These are phyloP conservation scores for Neofelis nebulosa DNA, from an alignment of 2,113 vertebrate genomes.

Conservation along the genomic window DNA sequence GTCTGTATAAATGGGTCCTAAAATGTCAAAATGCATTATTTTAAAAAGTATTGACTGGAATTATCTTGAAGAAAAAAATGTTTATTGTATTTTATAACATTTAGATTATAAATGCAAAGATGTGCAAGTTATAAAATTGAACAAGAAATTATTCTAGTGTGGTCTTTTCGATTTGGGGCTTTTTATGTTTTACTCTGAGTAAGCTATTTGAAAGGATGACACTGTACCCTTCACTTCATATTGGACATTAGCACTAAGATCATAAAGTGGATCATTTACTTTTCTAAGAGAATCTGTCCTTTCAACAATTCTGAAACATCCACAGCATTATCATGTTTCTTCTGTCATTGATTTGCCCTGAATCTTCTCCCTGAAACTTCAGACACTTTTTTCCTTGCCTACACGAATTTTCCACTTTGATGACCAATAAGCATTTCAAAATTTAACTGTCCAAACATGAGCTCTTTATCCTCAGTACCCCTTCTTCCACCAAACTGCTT, in stretches of 20 bases:
- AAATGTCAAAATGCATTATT: background rate
- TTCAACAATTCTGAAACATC: background rate
- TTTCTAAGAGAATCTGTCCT: background rate
- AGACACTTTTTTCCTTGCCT: background rate
- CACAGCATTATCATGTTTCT: background rate
- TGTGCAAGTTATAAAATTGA: background rate
- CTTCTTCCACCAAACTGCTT: background rate
- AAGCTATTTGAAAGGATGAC: background rate
- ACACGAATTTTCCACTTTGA: background rate
- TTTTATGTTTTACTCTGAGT: background rate
- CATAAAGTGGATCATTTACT: background rate
- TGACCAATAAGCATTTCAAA: background rate
- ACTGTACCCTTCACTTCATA: background rate
- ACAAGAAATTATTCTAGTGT: background rate
- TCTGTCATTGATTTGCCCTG: background rate
- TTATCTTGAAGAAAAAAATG: background rate
- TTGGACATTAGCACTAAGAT: background rate
- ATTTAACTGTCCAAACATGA: background rate
- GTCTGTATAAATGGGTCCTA: background rate
- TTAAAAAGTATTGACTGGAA: background rate
- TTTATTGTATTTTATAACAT: background rate
- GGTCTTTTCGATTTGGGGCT: background rate
- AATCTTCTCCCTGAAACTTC: background rate
- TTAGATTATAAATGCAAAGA: background rate
- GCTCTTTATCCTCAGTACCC: background rate